Evolutionary conservation across 2,797 vertebrate genomes (phyloP).

Genomic region (Tarsius wallacei): DNA sequence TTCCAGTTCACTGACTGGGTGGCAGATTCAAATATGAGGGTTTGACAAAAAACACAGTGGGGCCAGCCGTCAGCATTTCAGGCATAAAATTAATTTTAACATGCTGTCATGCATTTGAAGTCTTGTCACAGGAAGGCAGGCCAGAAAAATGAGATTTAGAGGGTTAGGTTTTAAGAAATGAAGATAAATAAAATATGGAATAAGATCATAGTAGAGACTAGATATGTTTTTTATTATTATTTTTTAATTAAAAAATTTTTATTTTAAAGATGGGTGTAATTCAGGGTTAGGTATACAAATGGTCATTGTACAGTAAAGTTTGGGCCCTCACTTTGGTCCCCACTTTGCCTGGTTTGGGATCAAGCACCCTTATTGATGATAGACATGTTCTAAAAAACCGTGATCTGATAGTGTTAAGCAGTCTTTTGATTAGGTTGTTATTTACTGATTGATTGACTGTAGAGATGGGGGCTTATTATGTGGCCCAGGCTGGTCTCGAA

Average conservation of each 20-base stretch:
- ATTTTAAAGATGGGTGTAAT: too few relatives aligned
- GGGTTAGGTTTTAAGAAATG: slow-evolving; percentile 56
- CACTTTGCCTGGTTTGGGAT: too few relatives aligned
- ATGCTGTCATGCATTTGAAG: neutral
- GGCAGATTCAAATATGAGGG: slow-evolving; percentile 73
- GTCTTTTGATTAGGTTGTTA: neutral
- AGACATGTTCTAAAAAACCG: neutral
- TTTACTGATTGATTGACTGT: too few relatives aligned
- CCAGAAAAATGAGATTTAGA: slow-evolving; percentile 53
- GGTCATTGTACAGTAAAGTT: too few relatives aligned
- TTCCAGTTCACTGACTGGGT: slow-evolving; percentile 61
- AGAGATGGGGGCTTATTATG: too few relatives aligned
- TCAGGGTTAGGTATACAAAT: too few relatives aligned
- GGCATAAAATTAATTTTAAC: slow-evolving; percentile 65
- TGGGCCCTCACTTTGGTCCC: too few relatives aligned
- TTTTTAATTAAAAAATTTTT: too few relatives aligned
- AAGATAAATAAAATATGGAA: slow-evolving; percentile 12
- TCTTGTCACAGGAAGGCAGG: slow-evolving; percentile 43
- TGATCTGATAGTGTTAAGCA: neutral
- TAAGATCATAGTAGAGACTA: neutral
- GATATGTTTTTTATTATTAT: neutral
- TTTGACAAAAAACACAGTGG: slow-evolving; percentile 16
- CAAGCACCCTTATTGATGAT: too few relatives aligned
- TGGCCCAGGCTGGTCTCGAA: too few relatives aligned
- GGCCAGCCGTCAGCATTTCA: neutral